Evolutionary conservation across 2,113 vertebrate genomes (phyloP).

Genomic region (Zosterops borbonicus): DNA sequence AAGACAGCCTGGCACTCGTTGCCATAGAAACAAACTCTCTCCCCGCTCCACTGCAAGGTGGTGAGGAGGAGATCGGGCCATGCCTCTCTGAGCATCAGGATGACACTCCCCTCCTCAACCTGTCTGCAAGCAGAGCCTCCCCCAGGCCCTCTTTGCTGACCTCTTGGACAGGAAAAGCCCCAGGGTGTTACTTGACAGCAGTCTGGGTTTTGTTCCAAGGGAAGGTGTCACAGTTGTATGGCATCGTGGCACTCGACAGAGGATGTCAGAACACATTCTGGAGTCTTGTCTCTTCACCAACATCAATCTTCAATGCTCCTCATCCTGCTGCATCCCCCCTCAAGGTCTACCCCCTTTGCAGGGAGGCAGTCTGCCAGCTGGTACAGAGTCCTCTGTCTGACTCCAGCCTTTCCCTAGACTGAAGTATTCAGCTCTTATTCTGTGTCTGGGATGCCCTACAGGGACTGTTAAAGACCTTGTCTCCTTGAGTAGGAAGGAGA

Average conservation of each 20-base stretch:
- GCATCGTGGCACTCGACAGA: neutral
- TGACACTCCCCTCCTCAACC: neutral
- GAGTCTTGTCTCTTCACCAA: neutral
- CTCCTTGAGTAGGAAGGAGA: neutral
- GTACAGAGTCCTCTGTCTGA: neutral
- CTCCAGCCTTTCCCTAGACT: neutral
- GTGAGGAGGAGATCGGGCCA: slow-evolving; percentile 14
- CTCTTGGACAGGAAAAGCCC: neutral
- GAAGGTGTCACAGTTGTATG: neutral
- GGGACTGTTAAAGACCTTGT: neutral
- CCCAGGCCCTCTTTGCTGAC: neutral
- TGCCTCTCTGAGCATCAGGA: neutral
- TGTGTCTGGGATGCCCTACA: neutral
- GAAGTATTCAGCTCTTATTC: neutral
- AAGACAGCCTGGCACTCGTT: slow-evolving; percentile 61
- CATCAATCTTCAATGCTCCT: neutral
- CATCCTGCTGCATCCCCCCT: neutral
- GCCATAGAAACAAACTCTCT: slow-evolving; percentile 67
- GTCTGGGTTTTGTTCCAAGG: neutral
- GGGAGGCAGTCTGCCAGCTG: neutral
- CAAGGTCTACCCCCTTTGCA: neutral
- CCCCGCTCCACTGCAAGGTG: slow-evolving; percentile 42
- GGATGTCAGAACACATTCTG: neutral
- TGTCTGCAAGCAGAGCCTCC: neutral
- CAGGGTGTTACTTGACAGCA: neutral